phyloP scores from a whole-genome alignment of 2,797 vertebrate species.

The Argentina silus region DNA sequence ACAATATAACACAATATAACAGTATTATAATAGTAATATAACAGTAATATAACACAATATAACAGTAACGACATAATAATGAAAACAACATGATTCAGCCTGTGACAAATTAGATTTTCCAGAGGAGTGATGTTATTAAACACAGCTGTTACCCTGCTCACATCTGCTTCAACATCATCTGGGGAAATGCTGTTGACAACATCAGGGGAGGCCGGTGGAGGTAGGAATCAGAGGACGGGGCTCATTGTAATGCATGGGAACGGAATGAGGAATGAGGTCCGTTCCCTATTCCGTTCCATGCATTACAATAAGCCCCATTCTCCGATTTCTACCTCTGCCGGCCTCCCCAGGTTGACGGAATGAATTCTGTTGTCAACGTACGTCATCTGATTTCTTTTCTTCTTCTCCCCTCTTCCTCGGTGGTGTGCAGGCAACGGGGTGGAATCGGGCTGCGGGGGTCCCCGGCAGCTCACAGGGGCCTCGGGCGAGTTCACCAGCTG shows the following conservation, averaged over 20 bases:
- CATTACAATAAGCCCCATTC: too few relatives aligned
- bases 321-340: not conserved
- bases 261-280: too few relatives aligned
- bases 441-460: conserved; percentile 64
- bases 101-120: not conserved
- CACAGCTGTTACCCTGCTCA: conserved; percentile 4
- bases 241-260: too few relatives aligned
- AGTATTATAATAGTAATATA: too few relatives aligned
- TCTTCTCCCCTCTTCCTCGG: not conserved
- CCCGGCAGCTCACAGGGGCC: conserved; percentile 62
- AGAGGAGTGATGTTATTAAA: not conserved
- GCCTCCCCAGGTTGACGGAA: not conserved
- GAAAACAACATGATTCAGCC: conserved; percentile 12
- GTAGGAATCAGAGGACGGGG: too few relatives aligned
- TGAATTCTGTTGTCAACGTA: not conserved
- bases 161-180: not conserved
- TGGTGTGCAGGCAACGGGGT: not conserved
- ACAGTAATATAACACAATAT: not conserved
- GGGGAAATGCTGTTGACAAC: not conserved
- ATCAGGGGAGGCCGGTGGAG: too few relatives aligned
- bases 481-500: conserved; percentile 76
- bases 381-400: not conserved
- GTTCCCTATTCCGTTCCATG: too few relatives aligned
- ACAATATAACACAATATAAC: too few relatives aligned
- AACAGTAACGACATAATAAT: not conserved